Evolutionary conservation across 2,113 vertebrate genomes (phyloP).

Genomic region (Lepisosteus oculatus): DNA sequence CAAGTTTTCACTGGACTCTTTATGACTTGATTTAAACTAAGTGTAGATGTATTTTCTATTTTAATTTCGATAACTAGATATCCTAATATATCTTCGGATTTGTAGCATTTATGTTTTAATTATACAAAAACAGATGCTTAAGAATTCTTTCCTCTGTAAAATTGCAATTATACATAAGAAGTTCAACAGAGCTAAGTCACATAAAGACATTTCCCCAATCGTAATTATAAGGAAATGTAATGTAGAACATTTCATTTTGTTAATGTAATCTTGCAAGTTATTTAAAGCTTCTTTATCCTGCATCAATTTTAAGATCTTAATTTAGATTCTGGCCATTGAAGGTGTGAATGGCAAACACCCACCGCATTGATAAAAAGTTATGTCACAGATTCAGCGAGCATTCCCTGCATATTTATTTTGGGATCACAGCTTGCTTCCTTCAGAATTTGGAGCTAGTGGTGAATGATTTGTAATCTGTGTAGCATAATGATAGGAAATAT

Average conservation of each 20-base stretch:
- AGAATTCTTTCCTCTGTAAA: too few relatives aligned
- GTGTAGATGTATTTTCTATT: too few relatives aligned
- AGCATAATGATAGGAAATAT: not conserved
- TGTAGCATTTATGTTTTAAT: too few relatives aligned
- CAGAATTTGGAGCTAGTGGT: not conserved
- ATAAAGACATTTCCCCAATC: too few relatives aligned
- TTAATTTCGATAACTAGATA: too few relatives aligned
- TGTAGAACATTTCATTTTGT: not conserved
- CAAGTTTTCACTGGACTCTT: too few relatives aligned
- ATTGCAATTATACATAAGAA: too few relatives aligned
- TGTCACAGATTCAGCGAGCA: not conserved
- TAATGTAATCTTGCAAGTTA: not conserved
- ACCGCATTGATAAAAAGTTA: not conserved
- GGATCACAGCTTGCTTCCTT: not conserved
- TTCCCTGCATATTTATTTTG: conserved; percentile 1
- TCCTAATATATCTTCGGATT: too few relatives aligned
- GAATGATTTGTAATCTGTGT: not conserved
- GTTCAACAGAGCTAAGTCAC: too few relatives aligned
- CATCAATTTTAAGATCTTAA: not conserved
- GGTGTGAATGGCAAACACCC: conserved; percentile 2
- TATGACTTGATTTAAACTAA: too few relatives aligned
- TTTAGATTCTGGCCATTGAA: conserved; percentile 5
- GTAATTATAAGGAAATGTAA: too few relatives aligned
- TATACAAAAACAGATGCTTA: too few relatives aligned
- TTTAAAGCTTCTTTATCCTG: not conserved